Base-by-base conservation (phyloP, 2,113 vertebrate genomes). In the Xiphophorus couchianus region DNA sequence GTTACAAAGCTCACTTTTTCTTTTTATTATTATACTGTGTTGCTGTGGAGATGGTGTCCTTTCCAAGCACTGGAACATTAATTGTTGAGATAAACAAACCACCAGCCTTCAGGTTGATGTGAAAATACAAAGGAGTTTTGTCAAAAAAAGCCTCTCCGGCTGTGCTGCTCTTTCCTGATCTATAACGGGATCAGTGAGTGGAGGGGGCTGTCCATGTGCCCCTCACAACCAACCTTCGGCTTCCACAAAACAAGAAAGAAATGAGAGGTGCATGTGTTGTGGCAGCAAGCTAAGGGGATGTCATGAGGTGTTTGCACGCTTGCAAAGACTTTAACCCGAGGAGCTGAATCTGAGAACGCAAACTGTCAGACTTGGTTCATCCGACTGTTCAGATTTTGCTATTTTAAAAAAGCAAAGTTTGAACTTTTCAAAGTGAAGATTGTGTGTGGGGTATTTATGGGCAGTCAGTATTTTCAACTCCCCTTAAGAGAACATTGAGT, bases 111-210 rank as follows among this genome's bases (percentile, higher is more conserved):
- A 79, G 73, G 81, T 77, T 80, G 48, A 69, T 67, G 74, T 64
- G 74, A 81, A 82, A 86, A 88, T 76, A 83, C 84, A 82, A 83
- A 83, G 72, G 35, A 27, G 12, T 31, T 82, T 65, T 79, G 69
- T 86, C 51, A 33, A 31, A 31, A n/a, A 54, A 75, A 68, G 35
- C 6, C 25, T 71, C 64, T 30, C 30, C 0, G 0, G 66, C 60
- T 79, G 28, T 61, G 51, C 11, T 42, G 30, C 61, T 62, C 8
- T 37, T 74, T 30, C 62, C 54, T 74, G 29, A 58, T 79, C 67
- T 82, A 67, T 69, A 82, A 71, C 7, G 7, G 66, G 74, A 73
- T 61, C 33, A 61, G 63, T 19, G 10, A 14, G 63, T 78, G 4
- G 13, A 35, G 27, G 28, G 51, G 33, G 19, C 11, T 69, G 67